These are phyloP conservation scores for Nasonovia ribisnigri DNA, from an alignment of 2,888 invertebrate genomes.

Conservation along the genomic window DNA sequence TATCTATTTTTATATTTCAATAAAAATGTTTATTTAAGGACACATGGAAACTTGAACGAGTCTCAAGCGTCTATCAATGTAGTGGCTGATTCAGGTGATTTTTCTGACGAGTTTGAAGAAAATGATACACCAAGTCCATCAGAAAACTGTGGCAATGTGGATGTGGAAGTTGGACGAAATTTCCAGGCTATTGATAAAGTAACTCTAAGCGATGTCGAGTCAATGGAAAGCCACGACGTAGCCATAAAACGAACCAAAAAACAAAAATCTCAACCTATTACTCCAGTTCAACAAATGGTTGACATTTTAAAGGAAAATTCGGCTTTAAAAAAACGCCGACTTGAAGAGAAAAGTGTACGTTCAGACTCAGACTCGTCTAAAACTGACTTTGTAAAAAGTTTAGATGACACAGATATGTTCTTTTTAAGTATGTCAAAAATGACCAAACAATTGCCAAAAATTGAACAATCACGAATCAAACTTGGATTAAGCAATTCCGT, in stretches of 20 bases:
- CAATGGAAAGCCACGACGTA: neutral
- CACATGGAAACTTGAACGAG: neutral
- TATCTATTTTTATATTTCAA: neutral
- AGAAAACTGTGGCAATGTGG: neutral
- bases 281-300: neutral
- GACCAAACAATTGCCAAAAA: neutral
- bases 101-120: neutral
- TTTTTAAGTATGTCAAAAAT: neutral
- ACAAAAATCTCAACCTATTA: neutral
- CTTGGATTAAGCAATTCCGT: constrained; percentile 58
- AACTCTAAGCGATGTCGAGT: too few relatives aligned
- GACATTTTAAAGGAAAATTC: neutral
- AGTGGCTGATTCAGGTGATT: neutral
- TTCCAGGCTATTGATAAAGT: too few relatives aligned
- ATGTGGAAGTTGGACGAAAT: neutral
- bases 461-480: constrained; percentile 65
- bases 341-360: neutral
- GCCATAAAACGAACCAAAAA: neutral
- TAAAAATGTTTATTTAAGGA: neutral
- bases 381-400: neutral
- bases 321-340: neutral
- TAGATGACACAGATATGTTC: neutral
- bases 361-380: neutral
- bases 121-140: neutral
- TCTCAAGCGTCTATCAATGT: neutral